phyloP scores from a whole-genome alignment of 1,140 invertebrate genomes.

The Eupristina koningsbergeri region DNA sequence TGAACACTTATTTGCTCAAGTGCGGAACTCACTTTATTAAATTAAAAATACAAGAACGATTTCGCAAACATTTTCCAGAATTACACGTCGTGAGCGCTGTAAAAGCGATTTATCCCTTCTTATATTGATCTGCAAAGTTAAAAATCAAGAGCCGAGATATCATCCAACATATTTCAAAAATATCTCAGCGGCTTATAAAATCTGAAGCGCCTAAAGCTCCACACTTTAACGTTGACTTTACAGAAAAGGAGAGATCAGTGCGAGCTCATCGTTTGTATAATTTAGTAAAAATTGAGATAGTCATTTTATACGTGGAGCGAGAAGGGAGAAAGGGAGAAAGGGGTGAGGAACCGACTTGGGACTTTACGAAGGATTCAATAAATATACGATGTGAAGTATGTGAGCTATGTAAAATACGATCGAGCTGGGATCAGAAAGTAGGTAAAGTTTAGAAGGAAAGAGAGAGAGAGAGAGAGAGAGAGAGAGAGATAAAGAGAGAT shows the following conservation, averaged over 20 bases:
- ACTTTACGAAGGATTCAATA: neutral
- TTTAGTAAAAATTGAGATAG: neutral
- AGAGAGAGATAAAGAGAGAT: no score
- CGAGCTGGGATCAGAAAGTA: neutral
- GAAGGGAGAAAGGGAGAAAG: neutral
- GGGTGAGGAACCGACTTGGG: neutral
- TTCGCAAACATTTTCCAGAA: no score
- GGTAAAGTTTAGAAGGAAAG: neutral
- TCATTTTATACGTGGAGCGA: neutral
- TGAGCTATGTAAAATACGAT: neutral
- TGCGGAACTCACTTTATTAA: no score
- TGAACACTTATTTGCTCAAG: no score
- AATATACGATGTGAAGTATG: neutral
- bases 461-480: no score
- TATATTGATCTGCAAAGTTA: no score
- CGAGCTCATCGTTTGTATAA: neutral
- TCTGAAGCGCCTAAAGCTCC: neutral
- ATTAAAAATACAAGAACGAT: no score
- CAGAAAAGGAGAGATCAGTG: slow-evolving; percentile 7
- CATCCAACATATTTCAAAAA: no score
- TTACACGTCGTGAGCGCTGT: no score
- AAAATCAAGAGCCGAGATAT: no score
- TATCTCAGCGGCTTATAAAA: no score
- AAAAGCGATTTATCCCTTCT: no score
- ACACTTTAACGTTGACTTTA: neutral